phyloP scores from a whole-genome alignment of 35 echinoderm and acorn worm genomes.

The Ophiothrix spiculata region DNA sequence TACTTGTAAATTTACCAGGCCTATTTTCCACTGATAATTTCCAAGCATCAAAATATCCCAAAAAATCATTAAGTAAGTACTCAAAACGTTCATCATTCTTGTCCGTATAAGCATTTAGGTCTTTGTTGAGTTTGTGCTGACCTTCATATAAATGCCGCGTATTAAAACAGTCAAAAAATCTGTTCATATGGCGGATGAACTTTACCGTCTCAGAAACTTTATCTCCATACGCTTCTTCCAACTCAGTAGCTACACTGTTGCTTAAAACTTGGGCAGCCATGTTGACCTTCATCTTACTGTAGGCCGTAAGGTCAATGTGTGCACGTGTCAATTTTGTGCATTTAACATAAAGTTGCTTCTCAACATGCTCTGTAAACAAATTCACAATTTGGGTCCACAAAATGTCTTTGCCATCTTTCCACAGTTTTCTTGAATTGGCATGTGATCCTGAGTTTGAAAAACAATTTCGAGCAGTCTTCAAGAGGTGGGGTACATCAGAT shows the following conservation, averaged over 20 bases:
- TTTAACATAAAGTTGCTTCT: no score
- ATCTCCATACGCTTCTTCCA: neutral
- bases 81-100: conserved; percentile 43
- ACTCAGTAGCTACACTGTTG: conserved; percentile 37
- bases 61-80: neutral
- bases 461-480: neutral
- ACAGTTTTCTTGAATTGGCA: neutral
- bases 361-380: no score
- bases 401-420: neutral
- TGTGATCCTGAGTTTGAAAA: neutral
- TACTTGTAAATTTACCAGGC: neutral
- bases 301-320: neutral
- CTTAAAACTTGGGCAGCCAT: conserved; percentile 30
- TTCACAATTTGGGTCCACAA: neutral
- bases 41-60: neutral
- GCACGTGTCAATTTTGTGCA: neutral
- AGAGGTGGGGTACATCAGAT: neutral
- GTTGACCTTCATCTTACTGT: neutral
- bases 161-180: conserved; percentile 68
- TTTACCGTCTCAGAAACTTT: neutral
- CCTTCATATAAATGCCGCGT: conserved; percentile 1
- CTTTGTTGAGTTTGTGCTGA: neutral
- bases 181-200: conserved; percentile 44
- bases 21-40: neutral
- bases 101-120: conserved; percentile 31